phyloP scores from a whole-genome alignment of 1,140 invertebrate species.

The Panagrolaimus sp. region DNA sequence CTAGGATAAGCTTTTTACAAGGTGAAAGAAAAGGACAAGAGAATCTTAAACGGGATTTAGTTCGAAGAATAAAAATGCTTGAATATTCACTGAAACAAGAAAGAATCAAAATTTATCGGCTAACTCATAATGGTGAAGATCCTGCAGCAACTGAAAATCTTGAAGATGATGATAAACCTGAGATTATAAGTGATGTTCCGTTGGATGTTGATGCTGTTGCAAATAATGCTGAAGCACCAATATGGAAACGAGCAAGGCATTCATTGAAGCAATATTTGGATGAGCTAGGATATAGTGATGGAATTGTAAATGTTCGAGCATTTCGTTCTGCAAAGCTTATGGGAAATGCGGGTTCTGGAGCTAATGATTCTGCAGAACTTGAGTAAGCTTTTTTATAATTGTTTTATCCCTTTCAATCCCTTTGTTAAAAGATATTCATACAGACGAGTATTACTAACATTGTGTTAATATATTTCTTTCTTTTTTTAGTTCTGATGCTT shows the following conservation, averaged over 20 bases:
- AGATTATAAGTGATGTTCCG: constrained; percentile 17
- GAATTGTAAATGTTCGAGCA: constrained; percentile 94
- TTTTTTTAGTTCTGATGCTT: constrained; percentile 24
- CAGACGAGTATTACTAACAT: neutral
- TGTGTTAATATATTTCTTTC: neutral
- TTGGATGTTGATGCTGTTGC: constrained; percentile 29
- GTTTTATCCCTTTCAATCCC: no score
- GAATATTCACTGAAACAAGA: constrained; percentile 98
- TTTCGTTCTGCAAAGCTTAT: constrained; percentile 86
- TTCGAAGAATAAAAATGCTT: constrained; percentile 97
- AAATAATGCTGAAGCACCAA: constrained; percentile 19
- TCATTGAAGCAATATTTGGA: constrained; percentile 55
- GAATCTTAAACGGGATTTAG: constrained; percentile 95
- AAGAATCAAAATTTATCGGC: constrained; percentile 64
- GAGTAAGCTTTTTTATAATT: constrained; percentile 15
- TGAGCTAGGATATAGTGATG: constrained; percentile 98
- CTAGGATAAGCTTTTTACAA: constrained; percentile 93
- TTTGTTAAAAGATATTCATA: no score
- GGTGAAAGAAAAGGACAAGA: constrained; percentile 98
- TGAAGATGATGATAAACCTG: constrained; percentile 33
- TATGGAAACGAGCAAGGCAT: constrained; percentile 34
- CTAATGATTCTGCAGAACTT: constrained; percentile 26
- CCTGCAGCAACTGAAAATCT: constrained; percentile 30
- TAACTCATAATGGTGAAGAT: constrained; percentile 53
- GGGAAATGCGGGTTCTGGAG: constrained; percentile 66